Evolutionary conservation across 2,113 vertebrate species (phyloP).

Genomic region (Colistium nudipinnis): DNA sequence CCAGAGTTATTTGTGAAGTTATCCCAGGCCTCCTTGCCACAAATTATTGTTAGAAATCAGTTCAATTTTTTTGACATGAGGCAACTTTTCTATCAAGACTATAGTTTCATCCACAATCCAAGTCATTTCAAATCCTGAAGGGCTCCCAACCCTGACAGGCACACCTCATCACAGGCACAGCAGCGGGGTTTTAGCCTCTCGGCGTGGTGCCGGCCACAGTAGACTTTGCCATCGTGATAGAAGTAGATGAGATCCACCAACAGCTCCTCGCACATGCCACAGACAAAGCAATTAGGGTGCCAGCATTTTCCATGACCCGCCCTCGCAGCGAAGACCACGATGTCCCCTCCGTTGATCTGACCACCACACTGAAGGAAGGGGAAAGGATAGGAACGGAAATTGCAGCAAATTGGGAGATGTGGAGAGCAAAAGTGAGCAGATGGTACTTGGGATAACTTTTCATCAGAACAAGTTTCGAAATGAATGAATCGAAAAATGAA

Average conservation of each 20-base stretch:
- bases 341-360: constrained; percentile 94
- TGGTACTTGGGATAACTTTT: constrained; percentile 15
- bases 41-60: constrained; percentile 33
- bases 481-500: no score
- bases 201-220: constrained; percentile 94
- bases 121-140: constrained; percentile 44
- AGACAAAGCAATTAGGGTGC: constrained; percentile 98
- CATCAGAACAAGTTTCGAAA: no score
- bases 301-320: constrained; percentile 92
- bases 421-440: constrained; percentile 1
- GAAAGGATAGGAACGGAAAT: background rate
- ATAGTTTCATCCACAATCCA: constrained; percentile 44
- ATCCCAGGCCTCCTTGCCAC: constrained; percentile 19
- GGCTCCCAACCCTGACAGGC: constrained; percentile 54
- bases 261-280: constrained; percentile 91
- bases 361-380: constrained; percentile 86
- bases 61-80: constrained; percentile 39
- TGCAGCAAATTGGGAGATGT: constrained; percentile 1
- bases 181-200: constrained; percentile 97
- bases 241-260: constrained; percentile 98
- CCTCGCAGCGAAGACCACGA: constrained; percentile 92
- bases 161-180: constrained; percentile 95
- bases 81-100: constrained; percentile 51
- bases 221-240: constrained; percentile 96
- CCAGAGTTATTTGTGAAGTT: constrained; percentile 29